phyloP scores from a whole-genome alignment of 2,888 invertebrate genomes.

The Drosophila lacicola region DNA sequence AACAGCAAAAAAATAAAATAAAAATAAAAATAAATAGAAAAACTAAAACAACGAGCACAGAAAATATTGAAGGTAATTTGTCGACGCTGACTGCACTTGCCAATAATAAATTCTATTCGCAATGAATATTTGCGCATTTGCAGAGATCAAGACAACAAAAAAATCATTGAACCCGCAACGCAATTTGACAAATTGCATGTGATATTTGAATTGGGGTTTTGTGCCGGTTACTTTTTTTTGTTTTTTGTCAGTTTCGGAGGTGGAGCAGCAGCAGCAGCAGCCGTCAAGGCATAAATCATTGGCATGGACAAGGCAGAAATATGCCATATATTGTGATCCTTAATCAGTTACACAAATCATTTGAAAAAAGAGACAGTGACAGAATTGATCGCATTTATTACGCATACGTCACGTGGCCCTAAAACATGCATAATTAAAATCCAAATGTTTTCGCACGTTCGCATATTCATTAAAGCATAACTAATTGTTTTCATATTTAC shows the following conservation, averaged over 20 bases:
- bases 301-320: conserved; percentile 43
- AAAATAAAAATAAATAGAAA: conserved; percentile 13
- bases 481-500: background rate
- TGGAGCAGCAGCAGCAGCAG: conserved; percentile 33
- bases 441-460: background rate
- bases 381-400: conserved; percentile 30
- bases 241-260: conserved; percentile 19
- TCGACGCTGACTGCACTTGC: conserved; percentile 56
- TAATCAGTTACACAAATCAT: conserved; percentile 34
- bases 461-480: conserved; percentile 3
- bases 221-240: conserved; percentile 6
- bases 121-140: conserved; percentile 14
- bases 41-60: background rate
- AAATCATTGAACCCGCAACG: conserved; percentile 42
- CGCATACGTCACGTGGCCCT: conserved; percentile 26
- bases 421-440: background rate
- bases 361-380: conserved; percentile 21
- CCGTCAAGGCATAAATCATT: conserved; percentile 73
- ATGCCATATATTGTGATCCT: conserved; percentile 32
- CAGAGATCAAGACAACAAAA: conserved; percentile 31
- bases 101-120: conserved; percentile 54
- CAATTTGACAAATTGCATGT: conserved; percentile 68
- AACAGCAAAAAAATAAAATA: conserved; percentile 26
- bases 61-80: conserved; percentile 54
- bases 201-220: conserved; percentile 55